Conservation (phyloP, 92 coral and sea anemone species). For the Galaxea fascicularis region DNA sequence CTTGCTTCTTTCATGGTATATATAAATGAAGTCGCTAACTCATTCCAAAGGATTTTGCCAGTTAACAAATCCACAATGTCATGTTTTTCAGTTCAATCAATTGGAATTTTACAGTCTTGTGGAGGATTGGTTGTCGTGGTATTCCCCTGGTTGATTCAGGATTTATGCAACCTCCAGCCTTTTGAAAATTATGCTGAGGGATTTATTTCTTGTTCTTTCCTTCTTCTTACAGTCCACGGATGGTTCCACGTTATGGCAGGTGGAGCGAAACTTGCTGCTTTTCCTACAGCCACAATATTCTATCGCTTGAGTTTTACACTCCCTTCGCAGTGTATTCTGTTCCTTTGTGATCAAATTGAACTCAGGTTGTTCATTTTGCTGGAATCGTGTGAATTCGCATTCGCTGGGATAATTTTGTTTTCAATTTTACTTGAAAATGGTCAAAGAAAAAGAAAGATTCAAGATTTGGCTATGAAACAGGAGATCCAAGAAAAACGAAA, state of each 20-base stretch:
- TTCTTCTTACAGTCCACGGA: slow-evolving; percentile 34
- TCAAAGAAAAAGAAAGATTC: neutral
- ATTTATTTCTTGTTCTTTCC: slow-evolving; percentile 33
- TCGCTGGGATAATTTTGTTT: neutral
- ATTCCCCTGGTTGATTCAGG: neutral
- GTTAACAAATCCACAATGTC: neutral
- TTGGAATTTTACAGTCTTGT: slow-evolving; percentile 39
- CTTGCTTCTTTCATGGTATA: slow-evolving; percentile 14
- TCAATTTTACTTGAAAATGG: neutral
- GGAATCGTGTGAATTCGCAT: neutral
- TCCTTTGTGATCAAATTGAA: slow-evolving; percentile 41
- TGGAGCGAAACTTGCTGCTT: slow-evolving; percentile 15
- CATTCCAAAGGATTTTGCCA: neutral
- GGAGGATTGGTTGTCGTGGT: slow-evolving; percentile 12
- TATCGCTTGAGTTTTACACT: slow-evolving; percentile 46
- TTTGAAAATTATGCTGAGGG: neutral
- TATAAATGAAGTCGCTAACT: slow-evolving; percentile 13
- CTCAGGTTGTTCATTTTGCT: slow-evolving; percentile 20
- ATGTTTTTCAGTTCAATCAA: slow-evolving; percentile 10
- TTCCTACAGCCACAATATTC: slow-evolving; percentile 43
- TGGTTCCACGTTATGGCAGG: slow-evolving; percentile 49
- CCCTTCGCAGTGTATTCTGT: slow-evolving; percentile 15
- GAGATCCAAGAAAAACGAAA: neutral
- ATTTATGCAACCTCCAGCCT: slow-evolving; percentile 1
- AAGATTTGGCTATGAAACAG: neutral